Percentiles rank a stretch among this genome's conserved stretches.
Evolutionary conservation across 2,888 invertebrate genomes (phyloP).

Genomic region (Conchocele bisecta): DNA sequence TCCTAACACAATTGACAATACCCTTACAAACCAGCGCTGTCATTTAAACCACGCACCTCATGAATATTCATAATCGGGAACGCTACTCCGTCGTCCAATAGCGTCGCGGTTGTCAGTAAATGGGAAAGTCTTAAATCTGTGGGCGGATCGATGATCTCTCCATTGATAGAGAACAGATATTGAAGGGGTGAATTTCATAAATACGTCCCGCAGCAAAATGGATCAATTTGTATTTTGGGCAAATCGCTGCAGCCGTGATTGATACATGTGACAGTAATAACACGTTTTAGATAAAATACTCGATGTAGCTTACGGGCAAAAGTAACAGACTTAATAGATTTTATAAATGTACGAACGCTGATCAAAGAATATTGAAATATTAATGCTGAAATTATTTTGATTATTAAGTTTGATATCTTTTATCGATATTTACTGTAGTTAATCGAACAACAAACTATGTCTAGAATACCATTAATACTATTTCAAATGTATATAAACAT

Average conservation of each 20-base stretch:
- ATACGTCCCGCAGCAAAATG: conserved; percentile 28
- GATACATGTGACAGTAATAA: conserved; percentile 33
- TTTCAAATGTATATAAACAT: no score
- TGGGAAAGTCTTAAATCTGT: conserved; percentile 11
- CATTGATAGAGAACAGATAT: not conserved
- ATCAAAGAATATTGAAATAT: conserved; percentile 15
- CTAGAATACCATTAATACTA: no score
- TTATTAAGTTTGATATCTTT: not conserved
- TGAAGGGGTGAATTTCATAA: not conserved
- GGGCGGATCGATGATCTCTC: not conserved
- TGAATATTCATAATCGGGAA: conserved; percentile 52
- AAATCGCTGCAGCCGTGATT: conserved; percentile 32
- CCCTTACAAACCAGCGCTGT: conserved; percentile 43
- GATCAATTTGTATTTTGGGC: conserved; percentile 29
- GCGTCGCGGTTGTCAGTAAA: not conserved
- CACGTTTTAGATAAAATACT: conserved; percentile 28
- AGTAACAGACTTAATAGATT: conserved; percentile 7
- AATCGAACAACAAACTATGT: no score
- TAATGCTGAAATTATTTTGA: not conserved
- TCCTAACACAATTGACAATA: conserved; percentile 37
- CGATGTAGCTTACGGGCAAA: not conserved
- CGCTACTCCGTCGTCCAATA: conserved; percentile 30
- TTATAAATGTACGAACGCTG: conserved; percentile 12
- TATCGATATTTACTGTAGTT: no score
- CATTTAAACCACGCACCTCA: conserved; percentile 46